Base-by-base conservation (phyloP, 2,797 vertebrate genomes). In the Anguilla megastoma region DNA sequence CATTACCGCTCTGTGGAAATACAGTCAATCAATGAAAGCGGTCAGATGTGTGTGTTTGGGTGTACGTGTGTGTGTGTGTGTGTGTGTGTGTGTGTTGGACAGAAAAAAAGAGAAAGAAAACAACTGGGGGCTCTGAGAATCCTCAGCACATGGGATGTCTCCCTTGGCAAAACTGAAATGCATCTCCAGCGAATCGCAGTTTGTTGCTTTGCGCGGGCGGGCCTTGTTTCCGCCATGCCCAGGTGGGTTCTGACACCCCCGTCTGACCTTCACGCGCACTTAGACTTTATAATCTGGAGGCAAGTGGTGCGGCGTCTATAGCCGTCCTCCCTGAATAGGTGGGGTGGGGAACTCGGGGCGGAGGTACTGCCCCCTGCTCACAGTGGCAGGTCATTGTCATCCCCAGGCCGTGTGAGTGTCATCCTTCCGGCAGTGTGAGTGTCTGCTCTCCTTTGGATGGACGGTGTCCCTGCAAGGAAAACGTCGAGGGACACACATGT, bases 401-500 rank as follows among this genome's bases (percentile, higher is more conserved):
- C 33, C 89, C 33, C 88, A 99, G 98, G 92, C 92, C 94, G 3
- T 99, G 98, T 27, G 85, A 92, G 36, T 99, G 98, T 6, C 88
- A 96, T 89, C 91, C 93, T 0, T 92, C 91, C 0, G 98, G 98
- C 76, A 98, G 95, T 0, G 89, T 96, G 89, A 97, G 93, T 21
- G 86, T 92, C 86, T 99, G 98, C 6, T 96, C 97, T 66, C 91
- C 96, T 66, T 92, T 89, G 93, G 96, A 97, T 0, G 98, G 98
- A 83, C 94, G 58, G 0, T 99, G 98, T 87, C 90, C 90, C 91
- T 99, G 98, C 93, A 98, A 97, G 89, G 86, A 91, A 9, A 96
- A 95, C 1, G 97, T 97, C 90, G 98, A 99, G 92, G 98, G 98
- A 10, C 93, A 95, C 24, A 86, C 93, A 88, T 99, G 98, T 90